phyloP scores from a whole-genome alignment of 2,888 invertebrate species.

The Lymantria monacha region DNA sequence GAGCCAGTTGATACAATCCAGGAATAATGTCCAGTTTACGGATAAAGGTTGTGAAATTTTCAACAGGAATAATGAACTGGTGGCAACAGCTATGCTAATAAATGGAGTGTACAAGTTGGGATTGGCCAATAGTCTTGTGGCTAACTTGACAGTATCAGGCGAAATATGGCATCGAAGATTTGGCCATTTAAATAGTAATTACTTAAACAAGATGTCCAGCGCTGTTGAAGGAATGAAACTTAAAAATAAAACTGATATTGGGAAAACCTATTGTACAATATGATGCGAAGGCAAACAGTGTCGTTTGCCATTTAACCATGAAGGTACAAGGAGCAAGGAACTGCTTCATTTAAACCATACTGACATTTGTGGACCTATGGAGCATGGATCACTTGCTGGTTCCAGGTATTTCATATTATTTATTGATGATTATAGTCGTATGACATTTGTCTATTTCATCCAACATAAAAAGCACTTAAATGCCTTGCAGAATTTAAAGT shows the following conservation, averaged over 20 bases:
- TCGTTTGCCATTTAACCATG: not conserved
- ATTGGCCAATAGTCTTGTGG: not conserved
- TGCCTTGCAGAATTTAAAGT: slow-evolving; percentile 24
- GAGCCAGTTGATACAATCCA: slow-evolving; percentile 2
- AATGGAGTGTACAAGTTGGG: not conserved
- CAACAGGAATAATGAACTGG: not conserved
- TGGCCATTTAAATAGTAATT: not conserved
- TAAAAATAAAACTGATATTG: not conserved
- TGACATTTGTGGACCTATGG: slow-evolving; percentile 2
- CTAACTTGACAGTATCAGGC: not conserved
- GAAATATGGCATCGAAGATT: not conserved
- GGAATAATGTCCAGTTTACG: not conserved
- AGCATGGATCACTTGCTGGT: not conserved
- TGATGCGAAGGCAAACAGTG: slow-evolving; percentile 1
- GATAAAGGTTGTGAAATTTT: not conserved
- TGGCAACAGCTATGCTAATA: not conserved
- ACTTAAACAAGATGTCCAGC: not conserved
- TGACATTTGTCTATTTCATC: not conserved
- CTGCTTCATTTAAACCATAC: not conserved
- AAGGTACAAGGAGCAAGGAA: not conserved
- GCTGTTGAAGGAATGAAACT: not conserved
- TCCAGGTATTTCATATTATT: not conserved
- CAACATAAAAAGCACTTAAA: slow-evolving; percentile 15
- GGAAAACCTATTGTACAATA: not conserved
- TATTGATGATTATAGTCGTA: not conserved